A percentile compares a stretch with the other conserved stretches of the same genome.
Conservation (phyloP, 2,113 vertebrate genomes). For the Aptenodytes patagonicus region DNA sequence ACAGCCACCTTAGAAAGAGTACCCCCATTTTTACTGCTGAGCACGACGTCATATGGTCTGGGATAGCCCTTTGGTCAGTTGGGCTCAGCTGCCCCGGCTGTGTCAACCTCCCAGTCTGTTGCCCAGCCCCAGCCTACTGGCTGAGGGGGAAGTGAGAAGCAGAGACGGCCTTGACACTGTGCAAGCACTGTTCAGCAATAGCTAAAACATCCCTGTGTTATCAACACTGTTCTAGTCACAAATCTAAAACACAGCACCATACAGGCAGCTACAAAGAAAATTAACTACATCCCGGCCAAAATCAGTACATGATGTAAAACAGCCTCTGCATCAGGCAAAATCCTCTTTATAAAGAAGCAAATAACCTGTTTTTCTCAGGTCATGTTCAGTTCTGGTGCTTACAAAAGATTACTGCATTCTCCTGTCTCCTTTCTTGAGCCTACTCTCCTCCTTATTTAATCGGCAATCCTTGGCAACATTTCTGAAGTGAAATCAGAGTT, state of each 20-base stretch:
- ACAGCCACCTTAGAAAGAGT: background rate
- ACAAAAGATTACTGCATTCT: background rate
- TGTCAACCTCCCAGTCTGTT: background rate
- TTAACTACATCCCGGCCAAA: background rate
- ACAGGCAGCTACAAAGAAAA: background rate
- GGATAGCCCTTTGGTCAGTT: background rate
- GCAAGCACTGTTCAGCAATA: background rate
- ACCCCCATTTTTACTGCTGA: background rate
- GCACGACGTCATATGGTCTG: rapidly evolving
- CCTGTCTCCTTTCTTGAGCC: background rate
- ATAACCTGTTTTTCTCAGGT: background rate
- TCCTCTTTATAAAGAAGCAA: background rate
- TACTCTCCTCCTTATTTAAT: background rate
- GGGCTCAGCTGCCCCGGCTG: background rate
- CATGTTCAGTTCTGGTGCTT: background rate
- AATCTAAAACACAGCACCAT: background rate
- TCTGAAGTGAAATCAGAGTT: background rate
- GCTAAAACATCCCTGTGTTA: background rate
- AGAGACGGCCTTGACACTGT: background rate
- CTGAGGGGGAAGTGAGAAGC: background rate
- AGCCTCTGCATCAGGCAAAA: background rate
- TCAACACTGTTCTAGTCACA: background rate
- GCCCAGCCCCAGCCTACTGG: background rate
- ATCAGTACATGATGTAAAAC: background rate
- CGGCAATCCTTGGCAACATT: background rate